Evolutionary conservation across 1,140 invertebrate genomes (phyloP).

Genomic region (Lineus longissimus): DNA sequence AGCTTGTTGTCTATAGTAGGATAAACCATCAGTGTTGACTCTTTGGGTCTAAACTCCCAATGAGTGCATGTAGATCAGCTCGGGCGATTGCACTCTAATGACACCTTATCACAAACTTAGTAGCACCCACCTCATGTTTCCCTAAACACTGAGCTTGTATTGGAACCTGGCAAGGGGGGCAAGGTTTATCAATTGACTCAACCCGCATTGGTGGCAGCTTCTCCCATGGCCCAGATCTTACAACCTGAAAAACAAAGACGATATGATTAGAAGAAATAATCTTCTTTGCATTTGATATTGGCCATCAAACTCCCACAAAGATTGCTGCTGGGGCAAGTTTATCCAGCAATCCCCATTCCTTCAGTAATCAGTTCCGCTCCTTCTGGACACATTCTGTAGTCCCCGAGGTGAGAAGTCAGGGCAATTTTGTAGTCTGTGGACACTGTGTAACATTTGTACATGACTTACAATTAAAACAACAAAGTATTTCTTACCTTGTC

Average conservation of each 20-base stretch:
- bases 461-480: neutral
- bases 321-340: neutral
- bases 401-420: too few species aligned
- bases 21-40: neutral
- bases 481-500: slow-evolving; percentile 45
- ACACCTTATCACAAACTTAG: too few species aligned
- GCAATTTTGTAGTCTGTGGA: too few species aligned
- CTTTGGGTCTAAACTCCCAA: too few species aligned
- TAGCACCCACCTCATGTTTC: slow-evolving; percentile 71
- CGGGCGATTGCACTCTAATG: too few species aligned
- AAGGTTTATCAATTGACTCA: slow-evolving; percentile 62
- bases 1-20: neutral
- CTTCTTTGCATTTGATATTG: neutral
- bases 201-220: slow-evolving; percentile 51
- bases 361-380: neutral
- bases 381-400: neutral
- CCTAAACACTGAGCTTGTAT: slow-evolving; percentile 75
- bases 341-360: neutral
- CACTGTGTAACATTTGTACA: too few species aligned
- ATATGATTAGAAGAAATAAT: neutral
- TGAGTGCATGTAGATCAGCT: too few species aligned
- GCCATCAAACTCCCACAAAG: neutral
- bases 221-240: slow-evolving; percentile 75
- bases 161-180: slow-evolving; percentile 62
- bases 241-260: slow-evolving; percentile 25